Evolutionary conservation across 2,888 invertebrate species (phyloP).

Genomic region (Lasius fuliginosus): DNA sequence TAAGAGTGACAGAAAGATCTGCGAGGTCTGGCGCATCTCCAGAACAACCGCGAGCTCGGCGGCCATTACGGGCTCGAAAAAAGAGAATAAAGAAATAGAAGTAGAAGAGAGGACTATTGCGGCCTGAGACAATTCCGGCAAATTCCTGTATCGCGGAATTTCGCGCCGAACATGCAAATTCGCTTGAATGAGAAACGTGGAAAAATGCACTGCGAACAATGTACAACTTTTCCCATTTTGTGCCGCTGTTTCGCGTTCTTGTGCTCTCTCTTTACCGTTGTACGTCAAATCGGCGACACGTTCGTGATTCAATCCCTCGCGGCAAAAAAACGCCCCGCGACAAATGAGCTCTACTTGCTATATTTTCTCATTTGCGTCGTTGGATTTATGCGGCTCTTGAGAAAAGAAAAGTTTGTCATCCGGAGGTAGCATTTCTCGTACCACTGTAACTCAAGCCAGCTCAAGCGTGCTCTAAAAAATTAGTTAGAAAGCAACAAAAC

Average conservation of each 20-base stretch:
- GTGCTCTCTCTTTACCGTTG: constrained; percentile 14
- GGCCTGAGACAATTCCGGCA: constrained; percentile 33
- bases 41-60: constrained; percentile 39
- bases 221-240: constrained; percentile 53
- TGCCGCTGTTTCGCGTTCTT: constrained; percentile 13
- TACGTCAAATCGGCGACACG: constrained; percentile 34
- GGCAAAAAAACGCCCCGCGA: background rate
- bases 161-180: constrained; percentile 39
- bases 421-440: background rate
- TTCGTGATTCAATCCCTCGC: constrained; percentile 30
- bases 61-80: constrained; percentile 29
- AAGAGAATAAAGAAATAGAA: constrained; percentile 7
- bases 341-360: constrained; percentile 30
- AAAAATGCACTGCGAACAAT: constrained; percentile 29
- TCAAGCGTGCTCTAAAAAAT: background rate
- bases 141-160: constrained; percentile 41
- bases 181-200: constrained; percentile 8
- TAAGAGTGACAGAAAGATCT: constrained; percentile 49
- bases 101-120: constrained; percentile 1
- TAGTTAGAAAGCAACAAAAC: background rate
- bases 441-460: background rate
- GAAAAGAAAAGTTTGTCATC: constrained; percentile 32
- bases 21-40: constrained; percentile 47
- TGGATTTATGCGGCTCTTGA: constrained; percentile 29
- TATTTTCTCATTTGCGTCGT: constrained; percentile 47